These are phyloP conservation scores for Camarhynchus parvulus DNA, from an alignment of 2,113 vertebrate genomes.

Conservation along the genomic window DNA sequence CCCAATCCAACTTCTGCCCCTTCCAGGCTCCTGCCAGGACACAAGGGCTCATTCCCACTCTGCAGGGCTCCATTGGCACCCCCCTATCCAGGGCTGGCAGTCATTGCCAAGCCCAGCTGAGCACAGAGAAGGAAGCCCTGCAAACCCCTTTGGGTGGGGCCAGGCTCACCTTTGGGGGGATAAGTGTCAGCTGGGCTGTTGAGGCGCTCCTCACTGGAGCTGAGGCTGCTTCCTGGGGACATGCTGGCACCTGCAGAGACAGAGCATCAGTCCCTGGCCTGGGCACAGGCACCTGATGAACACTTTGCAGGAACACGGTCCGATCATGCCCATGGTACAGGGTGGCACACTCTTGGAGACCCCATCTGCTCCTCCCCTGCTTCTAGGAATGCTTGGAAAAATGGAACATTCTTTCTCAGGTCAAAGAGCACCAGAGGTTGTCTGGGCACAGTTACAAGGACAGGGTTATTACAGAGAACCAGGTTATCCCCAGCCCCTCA, in stretches of 20 bases:
- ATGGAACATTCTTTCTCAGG: not conserved
- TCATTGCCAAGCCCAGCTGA: not conserved
- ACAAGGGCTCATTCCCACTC: not conserved
- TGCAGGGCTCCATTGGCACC: fast-evolving
- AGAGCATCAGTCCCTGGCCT: not conserved
- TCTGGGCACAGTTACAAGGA: not conserved
- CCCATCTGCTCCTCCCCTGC: not conserved
- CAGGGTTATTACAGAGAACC: fast-evolving
- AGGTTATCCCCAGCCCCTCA: not conserved
- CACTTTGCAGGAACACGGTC: not conserved
- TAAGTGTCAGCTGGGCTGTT: not conserved
- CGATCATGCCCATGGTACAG: fast-evolving
- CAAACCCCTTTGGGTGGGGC: not conserved
- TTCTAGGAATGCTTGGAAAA: not conserved
- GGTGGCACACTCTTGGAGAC: not conserved
- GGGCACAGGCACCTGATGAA: not conserved
- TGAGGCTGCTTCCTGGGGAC: constrained; percentile 46
- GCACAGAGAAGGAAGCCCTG: not conserved
- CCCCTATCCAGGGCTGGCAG: not conserved
- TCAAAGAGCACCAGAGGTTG: not conserved
- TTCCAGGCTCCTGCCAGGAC: not conserved
- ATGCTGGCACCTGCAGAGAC: constrained; percentile 21
- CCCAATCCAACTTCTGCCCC: not conserved
- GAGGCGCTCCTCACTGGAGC: constrained; percentile 65
- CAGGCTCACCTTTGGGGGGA: constrained; percentile 43